Evolutionary conservation across 1,140 invertebrate genomes (phyloP), one percentile per base, ranked within the genome.

Genomic region (Halesus radiatus): DNA sequence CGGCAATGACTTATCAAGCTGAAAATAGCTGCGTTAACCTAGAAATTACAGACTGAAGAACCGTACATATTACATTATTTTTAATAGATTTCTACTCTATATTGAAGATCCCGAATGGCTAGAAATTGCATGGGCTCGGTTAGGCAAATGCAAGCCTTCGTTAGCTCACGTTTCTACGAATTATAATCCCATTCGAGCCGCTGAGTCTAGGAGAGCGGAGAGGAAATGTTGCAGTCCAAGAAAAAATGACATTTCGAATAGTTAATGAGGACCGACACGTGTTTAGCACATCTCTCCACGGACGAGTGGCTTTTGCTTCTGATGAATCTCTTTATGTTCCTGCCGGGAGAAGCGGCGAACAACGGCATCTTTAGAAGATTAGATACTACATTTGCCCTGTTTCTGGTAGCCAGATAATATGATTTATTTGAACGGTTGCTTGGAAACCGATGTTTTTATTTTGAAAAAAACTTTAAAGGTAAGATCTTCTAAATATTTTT

Each of bases 181-280:
- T 45, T 13, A 45, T 45, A 45, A 45, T 29, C 22, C 22, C 10
- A 66, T 80, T 79, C 78, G 74, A 83, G 81, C 68, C 81, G 76
- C 37, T 22, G 64, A 32, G 81, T 83, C 81, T 83, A 80, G 81
- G 75, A 80, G 73, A 53, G 52, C 64, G 53, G 62, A 56, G 45
- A 80, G 76, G 79, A 78, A 83, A 53, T 56, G 75, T 54, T 53
- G 18, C 60, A 53, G 75, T 60, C 58, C 54, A 45, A 80, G 26
- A 68, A 81, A 81, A 83, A 81, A 83, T 5, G 52, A 76, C 81
- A 76, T 81, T 77, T 79, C 26, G 26, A 72, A 74, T 79, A 53
- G 50, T 83, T 83, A 83, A 83, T 83, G 82, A 83, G 82, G 60
- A 81, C 70, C 79, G 78, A 83, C 82, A 83, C 82, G 77, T 83